Conservation (phyloP, 2,797 vertebrate genomes). For the Octomys mimax region DNA sequence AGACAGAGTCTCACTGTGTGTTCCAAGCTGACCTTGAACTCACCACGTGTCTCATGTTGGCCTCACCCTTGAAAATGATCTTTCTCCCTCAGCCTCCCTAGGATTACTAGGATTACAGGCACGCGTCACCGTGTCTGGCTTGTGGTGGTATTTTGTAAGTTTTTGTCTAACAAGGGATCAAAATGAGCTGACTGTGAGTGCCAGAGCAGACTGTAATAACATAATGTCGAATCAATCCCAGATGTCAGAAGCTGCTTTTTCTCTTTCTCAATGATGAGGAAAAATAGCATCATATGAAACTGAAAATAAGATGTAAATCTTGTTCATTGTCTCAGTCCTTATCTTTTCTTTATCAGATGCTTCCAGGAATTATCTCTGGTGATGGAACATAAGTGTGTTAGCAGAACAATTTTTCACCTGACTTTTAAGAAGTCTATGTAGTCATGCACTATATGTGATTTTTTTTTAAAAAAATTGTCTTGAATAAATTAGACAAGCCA, state of each 20-base stretch:
- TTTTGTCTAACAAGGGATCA: not conserved
- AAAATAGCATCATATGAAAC: not conserved
- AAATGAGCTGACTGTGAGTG: not conserved
- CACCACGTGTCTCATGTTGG: not conserved
- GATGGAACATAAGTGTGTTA: not conserved
- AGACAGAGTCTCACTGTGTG: not conserved
- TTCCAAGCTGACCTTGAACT: not conserved
- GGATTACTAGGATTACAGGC: not conserved
- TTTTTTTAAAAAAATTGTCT: not conserved
- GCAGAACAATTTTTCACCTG: not conserved
- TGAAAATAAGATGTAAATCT: constrained; percentile 51
- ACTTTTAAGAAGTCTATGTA: not conserved
- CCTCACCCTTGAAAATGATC: not conserved
- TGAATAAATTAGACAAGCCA: constrained; percentile 22
- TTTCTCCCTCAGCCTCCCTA: not conserved
- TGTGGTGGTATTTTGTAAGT: not conserved
- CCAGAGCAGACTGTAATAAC: not conserved
- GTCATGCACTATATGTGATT: not conserved
- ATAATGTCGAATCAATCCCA: not conserved
- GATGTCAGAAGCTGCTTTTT: not conserved
- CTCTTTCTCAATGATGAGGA: not conserved
- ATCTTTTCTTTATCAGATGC: not conserved
- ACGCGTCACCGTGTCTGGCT: not conserved
- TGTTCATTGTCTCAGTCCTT: constrained; percentile 13
- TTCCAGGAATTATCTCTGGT: constrained; percentile 16